Evolutionary conservation across 2,113 vertebrate species (phyloP).

Genomic region (Eulemur macaco): DNA sequence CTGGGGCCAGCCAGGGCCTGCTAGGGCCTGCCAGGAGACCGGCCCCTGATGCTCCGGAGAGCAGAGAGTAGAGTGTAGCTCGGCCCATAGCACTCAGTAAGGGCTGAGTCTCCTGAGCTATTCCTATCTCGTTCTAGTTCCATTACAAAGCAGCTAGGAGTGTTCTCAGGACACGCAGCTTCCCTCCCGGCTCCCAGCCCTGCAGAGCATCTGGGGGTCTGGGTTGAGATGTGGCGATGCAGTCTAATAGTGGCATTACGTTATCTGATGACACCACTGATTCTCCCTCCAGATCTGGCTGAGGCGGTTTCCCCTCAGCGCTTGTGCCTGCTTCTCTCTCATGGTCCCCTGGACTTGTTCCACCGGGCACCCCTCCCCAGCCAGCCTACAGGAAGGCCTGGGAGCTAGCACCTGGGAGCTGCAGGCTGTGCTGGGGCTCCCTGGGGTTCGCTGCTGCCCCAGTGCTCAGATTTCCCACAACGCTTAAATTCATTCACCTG

Average conservation of each 20-base stretch:
- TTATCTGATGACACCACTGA: background rate
- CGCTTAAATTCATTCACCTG: background rate
- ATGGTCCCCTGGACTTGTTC: background rate
- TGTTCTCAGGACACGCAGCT: background rate
- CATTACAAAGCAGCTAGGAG: background rate
- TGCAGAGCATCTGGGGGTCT: too few relatives aligned
- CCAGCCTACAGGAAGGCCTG: background rate
- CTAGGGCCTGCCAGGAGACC: background rate
- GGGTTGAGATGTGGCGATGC: accelerated
- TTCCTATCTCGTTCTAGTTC: background rate
- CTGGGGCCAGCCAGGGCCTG: background rate
- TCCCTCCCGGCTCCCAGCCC: too few relatives aligned
- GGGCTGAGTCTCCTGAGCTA: background rate
- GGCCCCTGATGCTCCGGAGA: background rate
- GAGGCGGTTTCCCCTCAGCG: accelerated
- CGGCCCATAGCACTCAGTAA: background rate
- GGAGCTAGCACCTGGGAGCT: background rate
- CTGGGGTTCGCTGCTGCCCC: background rate
- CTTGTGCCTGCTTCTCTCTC: background rate
- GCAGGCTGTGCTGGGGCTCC: background rate
- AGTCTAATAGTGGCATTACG: background rate
- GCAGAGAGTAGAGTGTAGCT: too few relatives aligned
- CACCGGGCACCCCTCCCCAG: background rate
- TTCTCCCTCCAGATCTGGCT: background rate
- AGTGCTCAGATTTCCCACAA: background rate